Evolutionary conservation across 2,888 invertebrate species (phyloP).

Genomic region (Synanthedon tipuliformis): DNA sequence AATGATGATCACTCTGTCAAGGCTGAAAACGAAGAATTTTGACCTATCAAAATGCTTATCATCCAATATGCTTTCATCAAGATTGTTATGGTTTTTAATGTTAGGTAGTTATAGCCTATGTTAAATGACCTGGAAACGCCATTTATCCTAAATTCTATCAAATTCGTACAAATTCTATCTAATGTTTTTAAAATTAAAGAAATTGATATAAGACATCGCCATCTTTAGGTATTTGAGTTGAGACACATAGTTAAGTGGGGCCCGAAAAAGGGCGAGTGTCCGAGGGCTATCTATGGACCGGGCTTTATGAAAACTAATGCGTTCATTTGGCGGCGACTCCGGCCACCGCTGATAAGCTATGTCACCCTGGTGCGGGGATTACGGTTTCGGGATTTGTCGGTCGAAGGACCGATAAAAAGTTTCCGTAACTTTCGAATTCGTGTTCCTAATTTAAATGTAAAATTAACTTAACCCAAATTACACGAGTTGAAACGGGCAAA

Average conservation of each 20-base stretch:
- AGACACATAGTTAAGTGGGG: constrained; percentile 31
- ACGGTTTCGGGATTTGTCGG: constrained; percentile 45
- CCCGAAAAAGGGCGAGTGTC: constrained; percentile 27
- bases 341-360: constrained; percentile 58
- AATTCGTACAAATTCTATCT: too few species aligned
- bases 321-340: constrained; percentile 60
- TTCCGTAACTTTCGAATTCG: constrained; percentile 34
- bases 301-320: constrained; percentile 69
- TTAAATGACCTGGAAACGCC: too few species aligned
- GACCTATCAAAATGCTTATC: too few species aligned
- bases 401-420: constrained; percentile 41
- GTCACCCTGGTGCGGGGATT: constrained; percentile 62
- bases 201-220: too few species aligned
- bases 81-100: too few species aligned
- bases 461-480: not conserved
- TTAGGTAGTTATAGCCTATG: too few species aligned
- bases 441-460: constrained; percentile 45
- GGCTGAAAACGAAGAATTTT: too few species aligned
- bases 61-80: too few species aligned
- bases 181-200: too few species aligned
- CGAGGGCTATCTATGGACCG: constrained; percentile 48
- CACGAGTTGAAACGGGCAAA: not conserved
- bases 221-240: constrained; percentile 28
- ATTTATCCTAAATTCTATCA: not conserved
- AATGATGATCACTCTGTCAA: too few species aligned